Evolutionary conservation across 2,113 vertebrate species (phyloP).

Genomic region (Pluvialis apricaria): DNA sequence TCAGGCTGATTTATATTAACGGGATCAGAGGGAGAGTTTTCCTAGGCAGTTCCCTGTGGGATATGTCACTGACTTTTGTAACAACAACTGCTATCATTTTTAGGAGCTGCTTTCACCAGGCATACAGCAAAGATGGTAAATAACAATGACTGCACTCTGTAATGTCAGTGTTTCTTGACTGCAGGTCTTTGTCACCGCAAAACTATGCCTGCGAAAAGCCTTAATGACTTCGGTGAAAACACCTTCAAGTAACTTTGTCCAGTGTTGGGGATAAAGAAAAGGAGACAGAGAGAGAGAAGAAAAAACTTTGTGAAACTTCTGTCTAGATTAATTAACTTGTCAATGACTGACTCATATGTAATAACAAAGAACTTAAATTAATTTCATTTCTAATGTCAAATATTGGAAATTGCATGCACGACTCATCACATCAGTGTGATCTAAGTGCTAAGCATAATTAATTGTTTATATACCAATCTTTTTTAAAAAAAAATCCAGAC

Average conservation of each 20-base stretch:
- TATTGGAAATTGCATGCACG: background rate
- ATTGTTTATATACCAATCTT: background rate
- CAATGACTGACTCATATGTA: background rate
- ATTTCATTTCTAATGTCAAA: background rate
- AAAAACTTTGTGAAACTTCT: background rate
- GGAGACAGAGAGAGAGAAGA: background rate
- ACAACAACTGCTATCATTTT: background rate
- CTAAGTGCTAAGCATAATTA: background rate
- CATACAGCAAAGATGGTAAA: background rate
- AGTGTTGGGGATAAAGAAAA: background rate
- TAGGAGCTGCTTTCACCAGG: background rate
- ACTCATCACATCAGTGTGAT: background rate
- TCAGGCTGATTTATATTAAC: constrained; percentile 41
- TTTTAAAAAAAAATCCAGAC: background rate
- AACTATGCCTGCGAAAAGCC: background rate
- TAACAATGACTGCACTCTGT: background rate
- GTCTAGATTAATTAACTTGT: background rate
- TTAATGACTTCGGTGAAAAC: background rate
- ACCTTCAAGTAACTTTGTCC: background rate
- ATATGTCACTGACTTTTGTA: constrained; percentile 7
- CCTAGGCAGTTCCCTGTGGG: background rate
- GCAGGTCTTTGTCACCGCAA: background rate
- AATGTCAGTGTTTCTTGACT: background rate
- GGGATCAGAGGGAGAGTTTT: constrained; percentile 15
- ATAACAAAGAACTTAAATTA: background rate